These are phyloP conservation scores for Cochlearius cochlearius DNA, from an alignment of 2,113 vertebrate genomes.

Conservation along the genomic window DNA sequence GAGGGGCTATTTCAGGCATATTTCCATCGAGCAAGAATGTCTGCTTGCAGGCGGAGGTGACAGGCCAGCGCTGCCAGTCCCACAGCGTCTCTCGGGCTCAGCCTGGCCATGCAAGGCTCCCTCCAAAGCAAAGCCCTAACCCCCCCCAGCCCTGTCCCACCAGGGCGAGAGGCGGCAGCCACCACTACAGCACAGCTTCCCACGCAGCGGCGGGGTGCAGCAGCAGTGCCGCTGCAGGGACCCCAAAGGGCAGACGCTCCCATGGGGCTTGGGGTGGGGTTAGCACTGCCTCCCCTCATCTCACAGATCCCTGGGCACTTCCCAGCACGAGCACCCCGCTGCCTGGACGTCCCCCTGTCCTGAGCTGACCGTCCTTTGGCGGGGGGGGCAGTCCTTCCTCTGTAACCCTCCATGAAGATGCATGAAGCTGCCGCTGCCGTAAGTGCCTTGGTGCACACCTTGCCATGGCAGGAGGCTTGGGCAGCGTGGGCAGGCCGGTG, in stretches of 20 bases:
- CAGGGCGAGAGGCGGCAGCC: not conserved
- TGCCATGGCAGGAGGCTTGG: not conserved
- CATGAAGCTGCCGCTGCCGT: not conserved
- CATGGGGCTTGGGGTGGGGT: not conserved
- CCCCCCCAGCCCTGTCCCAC: not conserved
- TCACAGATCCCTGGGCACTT: not conserved
- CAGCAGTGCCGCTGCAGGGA: not conserved
- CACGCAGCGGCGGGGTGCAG: not conserved
- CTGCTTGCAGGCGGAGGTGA: slow-evolving; percentile 5
- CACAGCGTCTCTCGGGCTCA: not conserved
- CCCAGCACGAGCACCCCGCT: not conserved
- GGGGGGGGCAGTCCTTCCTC: not conserved
- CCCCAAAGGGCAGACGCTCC: not conserved
- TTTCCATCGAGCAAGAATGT: slow-evolving; percentile 58
- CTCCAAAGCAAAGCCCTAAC: not conserved
- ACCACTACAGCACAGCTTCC: not conserved
- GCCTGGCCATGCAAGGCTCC: not conserved
- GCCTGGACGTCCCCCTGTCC: not conserved
- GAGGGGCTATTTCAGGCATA: slow-evolving; percentile 68
- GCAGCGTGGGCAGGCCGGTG: not conserved
- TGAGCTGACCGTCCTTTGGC: not conserved
- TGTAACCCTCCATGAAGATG: not conserved
- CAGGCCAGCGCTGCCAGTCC: not conserved
- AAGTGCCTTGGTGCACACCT: not conserved
- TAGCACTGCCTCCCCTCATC: not conserved